These are phyloP conservation scores for Chascanopsetta lugubris DNA, from an alignment of 2,113 vertebrate genomes.

Conservation along the genomic window DNA sequence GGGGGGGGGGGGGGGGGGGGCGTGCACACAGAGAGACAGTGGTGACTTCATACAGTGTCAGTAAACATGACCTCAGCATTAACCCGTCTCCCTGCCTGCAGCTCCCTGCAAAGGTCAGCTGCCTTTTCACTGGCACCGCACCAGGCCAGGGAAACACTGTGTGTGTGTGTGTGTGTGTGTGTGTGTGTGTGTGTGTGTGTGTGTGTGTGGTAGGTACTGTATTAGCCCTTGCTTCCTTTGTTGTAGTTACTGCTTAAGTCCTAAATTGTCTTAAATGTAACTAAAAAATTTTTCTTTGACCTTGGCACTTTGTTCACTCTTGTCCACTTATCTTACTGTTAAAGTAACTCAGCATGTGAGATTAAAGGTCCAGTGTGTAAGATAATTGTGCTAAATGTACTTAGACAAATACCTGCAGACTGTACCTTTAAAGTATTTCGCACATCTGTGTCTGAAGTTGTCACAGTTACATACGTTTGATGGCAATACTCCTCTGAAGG, in stretches of 20 bases:
- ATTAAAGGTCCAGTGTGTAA: no score
- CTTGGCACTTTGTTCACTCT: no score
- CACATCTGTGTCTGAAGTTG: no score
- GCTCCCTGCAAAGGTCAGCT: slow-evolving; percentile 67
- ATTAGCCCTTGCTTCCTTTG: neutral
- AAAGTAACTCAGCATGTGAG: no score
- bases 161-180: neutral
- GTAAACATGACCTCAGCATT: slow-evolving; percentile 52
- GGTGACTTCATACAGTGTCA: slow-evolving; percentile 46
- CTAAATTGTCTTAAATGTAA: no score
- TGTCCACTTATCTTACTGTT: no score
- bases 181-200: neutral
- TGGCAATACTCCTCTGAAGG: neutral
- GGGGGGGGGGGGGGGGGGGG: neutral
- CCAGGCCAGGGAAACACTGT: slow-evolving; percentile 29
- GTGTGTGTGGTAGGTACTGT: no score
- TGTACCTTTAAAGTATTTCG: no score
- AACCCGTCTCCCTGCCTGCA: slow-evolving; percentile 61
- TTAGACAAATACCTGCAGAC: no score
- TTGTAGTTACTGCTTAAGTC: neutral
- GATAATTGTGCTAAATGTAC: no score
- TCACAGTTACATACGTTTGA: no score
- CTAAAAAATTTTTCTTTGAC: no score
- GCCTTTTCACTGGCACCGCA: slow-evolving; percentile 33
- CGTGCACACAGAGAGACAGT: slow-evolving; percentile 15